Conservation (phyloP, 1,140 invertebrate genomes). For the Leptopilina boulardi region DNA sequence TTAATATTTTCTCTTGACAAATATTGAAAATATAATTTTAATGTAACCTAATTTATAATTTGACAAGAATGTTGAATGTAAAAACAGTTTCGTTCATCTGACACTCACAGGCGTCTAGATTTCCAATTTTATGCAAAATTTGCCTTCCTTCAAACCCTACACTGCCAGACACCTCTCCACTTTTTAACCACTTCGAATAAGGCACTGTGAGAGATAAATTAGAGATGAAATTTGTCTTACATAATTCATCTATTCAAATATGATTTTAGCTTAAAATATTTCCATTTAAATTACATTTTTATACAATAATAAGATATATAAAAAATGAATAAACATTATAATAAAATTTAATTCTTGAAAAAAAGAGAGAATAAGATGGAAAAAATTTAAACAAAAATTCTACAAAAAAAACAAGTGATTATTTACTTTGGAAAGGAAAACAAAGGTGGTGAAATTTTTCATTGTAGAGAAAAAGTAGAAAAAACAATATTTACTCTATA, state of each 20-base stretch:
- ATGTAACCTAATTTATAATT: too few species aligned
- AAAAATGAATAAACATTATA: too few species aligned
- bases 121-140: constrained; percentile 5
- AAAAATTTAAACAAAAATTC: not conserved
- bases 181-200: not conserved
- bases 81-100: not conserved
- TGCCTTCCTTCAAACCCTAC: not conserved
- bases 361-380: too few species aligned
- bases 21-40: too few species aligned
- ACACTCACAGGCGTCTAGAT: not conserved
- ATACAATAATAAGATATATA: not conserved
- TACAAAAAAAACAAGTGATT: too few species aligned
- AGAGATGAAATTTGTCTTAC: not conserved
- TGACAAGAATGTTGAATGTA: too few species aligned
- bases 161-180: not conserved
- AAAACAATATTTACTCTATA: too few species aligned
- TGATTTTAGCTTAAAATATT: not conserved
- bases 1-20: too few species aligned
- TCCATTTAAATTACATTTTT: not conserved
- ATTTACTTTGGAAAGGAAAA: not conserved
- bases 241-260: not conserved
- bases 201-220: not conserved
- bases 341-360: too few species aligned
- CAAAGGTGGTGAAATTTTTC: not conserved
- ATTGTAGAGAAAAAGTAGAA: not conserved